Evolutionary conservation across 2,888 invertebrate species (phyloP).

Genomic region (Hirtodrosophila duncani): DNA sequence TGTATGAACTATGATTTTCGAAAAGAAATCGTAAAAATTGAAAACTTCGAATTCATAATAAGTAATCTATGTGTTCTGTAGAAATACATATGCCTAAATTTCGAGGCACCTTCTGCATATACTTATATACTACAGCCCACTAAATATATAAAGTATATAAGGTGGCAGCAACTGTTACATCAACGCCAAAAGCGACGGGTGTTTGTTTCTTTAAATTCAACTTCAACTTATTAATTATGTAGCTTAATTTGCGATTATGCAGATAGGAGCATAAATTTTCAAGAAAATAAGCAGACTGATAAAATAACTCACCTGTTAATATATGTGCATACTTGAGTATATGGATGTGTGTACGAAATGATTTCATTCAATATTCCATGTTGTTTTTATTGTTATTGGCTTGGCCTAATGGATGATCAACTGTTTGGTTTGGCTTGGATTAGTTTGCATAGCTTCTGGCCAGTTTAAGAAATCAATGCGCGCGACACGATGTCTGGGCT

Average conservation of each 20-base stretch:
- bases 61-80: too few species aligned
- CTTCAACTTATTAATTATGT: slow-evolving; percentile 65
- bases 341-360: too few species aligned
- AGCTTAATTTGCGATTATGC: slow-evolving; percentile 71
- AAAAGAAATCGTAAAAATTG: too few species aligned
- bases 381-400: slow-evolving; percentile 30
- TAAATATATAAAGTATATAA: slow-evolving; percentile 6
- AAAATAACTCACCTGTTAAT: slow-evolving; percentile 68
- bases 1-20: too few species aligned
- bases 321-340: slow-evolving; percentile 59
- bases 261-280: slow-evolving; percentile 63
- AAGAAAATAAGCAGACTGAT: slow-evolving; percentile 48
- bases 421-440: slow-evolving; percentile 26
- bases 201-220: not conserved
- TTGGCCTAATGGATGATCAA: slow-evolving; percentile 39
- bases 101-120: slow-evolving; percentile 10
- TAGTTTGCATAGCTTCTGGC: slow-evolving; percentile 14
- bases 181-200: slow-evolving; percentile 50
- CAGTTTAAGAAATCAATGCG: slow-evolving; percentile 22
- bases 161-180: slow-evolving; percentile 54
- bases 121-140: slow-evolving; percentile 12
- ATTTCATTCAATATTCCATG: slow-evolving; percentile 64
- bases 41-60: too few species aligned
- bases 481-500: slow-evolving; percentile 57
- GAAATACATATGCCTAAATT: not conserved